Conservation (phyloP, 1,140 invertebrate genomes). For the Pantala flavescens region DNA sequence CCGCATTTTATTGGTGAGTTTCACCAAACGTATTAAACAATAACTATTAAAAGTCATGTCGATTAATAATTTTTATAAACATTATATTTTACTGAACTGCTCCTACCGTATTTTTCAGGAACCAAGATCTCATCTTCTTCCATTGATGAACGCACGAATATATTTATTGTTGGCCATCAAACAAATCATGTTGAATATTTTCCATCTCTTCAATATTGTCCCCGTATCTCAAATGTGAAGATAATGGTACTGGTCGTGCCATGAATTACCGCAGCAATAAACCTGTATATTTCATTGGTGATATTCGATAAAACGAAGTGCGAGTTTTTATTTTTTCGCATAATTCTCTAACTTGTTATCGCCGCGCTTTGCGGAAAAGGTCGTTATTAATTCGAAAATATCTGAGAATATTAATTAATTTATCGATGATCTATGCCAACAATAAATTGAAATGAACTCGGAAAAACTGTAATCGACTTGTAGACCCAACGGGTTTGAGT, state of each 20-base stretch:
- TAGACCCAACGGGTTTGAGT: no score
- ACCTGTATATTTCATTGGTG: no score
- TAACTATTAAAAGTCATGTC: slow-evolving; percentile 19
- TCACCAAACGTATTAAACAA: slow-evolving; percentile 19
- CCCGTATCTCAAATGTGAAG: slow-evolving; percentile 51
- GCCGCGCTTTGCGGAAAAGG: not conserved
- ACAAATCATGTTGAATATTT: slow-evolving; percentile 46
- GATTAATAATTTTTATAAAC: slow-evolving; percentile 22
- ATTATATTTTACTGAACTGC: slow-evolving; percentile 20
- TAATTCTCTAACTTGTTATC: not conserved
- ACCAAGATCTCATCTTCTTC: slow-evolving; percentile 47
- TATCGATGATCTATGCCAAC: no score
- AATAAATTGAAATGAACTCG: no score
- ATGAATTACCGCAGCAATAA: not conserved
- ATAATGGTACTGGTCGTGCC: not conserved
- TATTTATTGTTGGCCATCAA: slow-evolving; percentile 51
- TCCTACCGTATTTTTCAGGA: slow-evolving; percentile 39
- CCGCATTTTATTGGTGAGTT: slow-evolving; percentile 52
- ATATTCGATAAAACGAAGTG: no score
- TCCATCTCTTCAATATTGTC: slow-evolving; percentile 49
- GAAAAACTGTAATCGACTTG: no score
- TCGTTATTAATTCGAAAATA: no score
- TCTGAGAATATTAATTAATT: no score
- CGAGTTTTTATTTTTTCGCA: not conserved
- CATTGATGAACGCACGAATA: slow-evolving; percentile 50